Conservation (phyloP, 2,113 vertebrate species). For the Helogale parvula region DNA sequence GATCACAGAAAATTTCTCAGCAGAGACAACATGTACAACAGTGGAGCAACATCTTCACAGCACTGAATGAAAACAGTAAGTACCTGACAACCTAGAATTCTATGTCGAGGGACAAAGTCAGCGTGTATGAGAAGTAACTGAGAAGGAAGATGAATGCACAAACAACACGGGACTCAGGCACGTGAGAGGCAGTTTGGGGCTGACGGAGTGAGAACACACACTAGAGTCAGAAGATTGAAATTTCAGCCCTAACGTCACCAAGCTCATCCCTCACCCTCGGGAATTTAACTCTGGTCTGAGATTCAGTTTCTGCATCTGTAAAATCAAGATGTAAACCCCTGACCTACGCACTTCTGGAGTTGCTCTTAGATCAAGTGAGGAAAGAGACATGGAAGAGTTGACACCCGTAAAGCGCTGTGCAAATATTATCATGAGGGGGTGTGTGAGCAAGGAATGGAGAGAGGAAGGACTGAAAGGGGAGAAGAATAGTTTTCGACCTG, state of each 20-base stretch:
- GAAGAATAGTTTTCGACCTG: conserved; percentile 33
- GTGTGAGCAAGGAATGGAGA: not conserved
- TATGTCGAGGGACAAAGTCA: too few species aligned
- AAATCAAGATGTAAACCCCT: not conserved
- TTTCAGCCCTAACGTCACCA: not conserved
- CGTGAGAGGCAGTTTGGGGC: not conserved
- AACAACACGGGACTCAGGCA: not conserved
- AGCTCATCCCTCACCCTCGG: not conserved
- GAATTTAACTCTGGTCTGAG: not conserved
- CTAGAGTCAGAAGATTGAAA: not conserved
- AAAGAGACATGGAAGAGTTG: not conserved
- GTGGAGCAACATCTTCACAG: not conserved
- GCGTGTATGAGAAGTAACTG: not conserved
- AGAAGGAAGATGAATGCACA: not conserved
- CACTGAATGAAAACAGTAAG: not conserved
- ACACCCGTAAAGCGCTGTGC: not conserved
- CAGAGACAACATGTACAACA: not conserved
- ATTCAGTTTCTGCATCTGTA: not conserved
- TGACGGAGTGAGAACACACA: not conserved
- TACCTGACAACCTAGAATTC: too few species aligned
- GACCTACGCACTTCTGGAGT: not conserved
- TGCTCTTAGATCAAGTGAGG: conserved; percentile 35
- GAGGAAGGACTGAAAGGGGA: not conserved
- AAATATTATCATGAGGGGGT: conserved; percentile 23
- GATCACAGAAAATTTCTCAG: not conserved